These are phyloP conservation scores for Chloromyia formosa DNA, from an alignment of 2,888 invertebrate species.

Conservation along the genomic window DNA sequence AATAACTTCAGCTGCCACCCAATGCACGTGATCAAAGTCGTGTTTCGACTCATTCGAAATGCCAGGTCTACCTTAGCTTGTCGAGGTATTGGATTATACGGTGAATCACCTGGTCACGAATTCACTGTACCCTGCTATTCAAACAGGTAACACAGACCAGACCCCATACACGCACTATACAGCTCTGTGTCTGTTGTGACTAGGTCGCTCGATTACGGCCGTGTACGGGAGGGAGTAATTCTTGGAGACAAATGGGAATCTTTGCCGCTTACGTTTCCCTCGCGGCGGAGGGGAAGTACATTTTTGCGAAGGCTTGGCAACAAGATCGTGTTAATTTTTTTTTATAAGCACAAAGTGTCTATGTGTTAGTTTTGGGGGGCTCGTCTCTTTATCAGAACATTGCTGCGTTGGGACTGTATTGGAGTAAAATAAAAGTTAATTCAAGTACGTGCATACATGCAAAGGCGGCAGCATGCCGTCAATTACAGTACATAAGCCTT, in stretches of 20 bases:
- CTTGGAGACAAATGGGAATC: not conserved
- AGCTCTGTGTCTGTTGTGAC: conserved; percentile 1
- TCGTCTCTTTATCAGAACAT: conserved; percentile 27
- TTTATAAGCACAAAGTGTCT: not conserved
- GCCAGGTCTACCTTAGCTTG: conserved; percentile 12
- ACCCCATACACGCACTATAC: not conserved
- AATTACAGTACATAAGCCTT: not conserved
- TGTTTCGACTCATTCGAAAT: conserved; percentile 3
- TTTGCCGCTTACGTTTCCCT: not conserved
- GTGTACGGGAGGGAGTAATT: conserved; percentile 4
- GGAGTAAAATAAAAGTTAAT: not conserved
- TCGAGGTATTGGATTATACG: not conserved
- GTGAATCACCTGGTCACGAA: conserved; percentile 11
- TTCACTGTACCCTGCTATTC: not conserved
- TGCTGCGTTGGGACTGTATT: not conserved
- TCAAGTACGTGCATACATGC: not conserved
- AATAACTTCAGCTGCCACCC: too few species aligned
- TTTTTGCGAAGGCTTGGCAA: conserved; percentile 25
- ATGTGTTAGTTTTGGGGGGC: conserved; percentile 29
- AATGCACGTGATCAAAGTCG: conserved; percentile 30
- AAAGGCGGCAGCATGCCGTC: not conserved
- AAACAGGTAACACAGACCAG: not conserved
- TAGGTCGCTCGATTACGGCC: conserved; percentile 10
- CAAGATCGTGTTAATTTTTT: conserved; percentile 4
- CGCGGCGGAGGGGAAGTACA: not conserved